These are phyloP conservation scores for Terrapene triunguis DNA, from an alignment of 2,113 vertebrate species.

Conservation along the genomic window DNA sequence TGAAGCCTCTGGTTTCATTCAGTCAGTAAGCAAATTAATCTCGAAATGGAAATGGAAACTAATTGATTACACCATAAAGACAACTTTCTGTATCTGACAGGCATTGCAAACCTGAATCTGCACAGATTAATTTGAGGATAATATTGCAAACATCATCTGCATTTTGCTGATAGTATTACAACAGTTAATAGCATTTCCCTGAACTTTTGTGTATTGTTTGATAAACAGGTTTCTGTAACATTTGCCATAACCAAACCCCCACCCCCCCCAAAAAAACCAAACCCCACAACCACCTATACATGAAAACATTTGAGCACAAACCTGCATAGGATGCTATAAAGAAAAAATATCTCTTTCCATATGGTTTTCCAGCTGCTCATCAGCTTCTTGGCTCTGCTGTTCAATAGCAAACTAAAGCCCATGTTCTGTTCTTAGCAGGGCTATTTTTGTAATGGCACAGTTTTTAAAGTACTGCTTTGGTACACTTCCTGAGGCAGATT, in stretches of 20 bases:
- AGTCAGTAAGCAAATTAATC: constrained; percentile 30
- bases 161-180: constrained; percentile 39
- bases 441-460: constrained; percentile 68
- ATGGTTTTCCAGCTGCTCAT: constrained; percentile 67
- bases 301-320: not conserved
- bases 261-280: too few relatives aligned
- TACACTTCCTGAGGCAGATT: constrained; percentile 2
- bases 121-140: constrained; percentile 44
- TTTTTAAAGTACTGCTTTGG: constrained; percentile 57
- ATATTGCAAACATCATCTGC: not conserved
- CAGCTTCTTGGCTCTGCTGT: constrained; percentile 40
- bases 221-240: constrained; percentile 10
- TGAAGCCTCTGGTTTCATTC: constrained; percentile 66
- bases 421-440: constrained; percentile 64
- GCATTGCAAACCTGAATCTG: constrained; percentile 16
- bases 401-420: constrained; percentile 70
- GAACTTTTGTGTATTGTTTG: not conserved
- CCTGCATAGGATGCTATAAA: not conserved
- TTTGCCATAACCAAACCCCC: not conserved
- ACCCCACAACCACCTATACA: not conserved
- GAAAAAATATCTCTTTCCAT: not conserved
- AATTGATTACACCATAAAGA: constrained; percentile 50
- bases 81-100: constrained; percentile 54
- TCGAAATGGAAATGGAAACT: constrained; percentile 71
- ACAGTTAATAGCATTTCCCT: constrained; percentile 21